Base-by-base conservation (phyloP, 1,140 invertebrate species). In the Mesaphorura yosii region DNA sequence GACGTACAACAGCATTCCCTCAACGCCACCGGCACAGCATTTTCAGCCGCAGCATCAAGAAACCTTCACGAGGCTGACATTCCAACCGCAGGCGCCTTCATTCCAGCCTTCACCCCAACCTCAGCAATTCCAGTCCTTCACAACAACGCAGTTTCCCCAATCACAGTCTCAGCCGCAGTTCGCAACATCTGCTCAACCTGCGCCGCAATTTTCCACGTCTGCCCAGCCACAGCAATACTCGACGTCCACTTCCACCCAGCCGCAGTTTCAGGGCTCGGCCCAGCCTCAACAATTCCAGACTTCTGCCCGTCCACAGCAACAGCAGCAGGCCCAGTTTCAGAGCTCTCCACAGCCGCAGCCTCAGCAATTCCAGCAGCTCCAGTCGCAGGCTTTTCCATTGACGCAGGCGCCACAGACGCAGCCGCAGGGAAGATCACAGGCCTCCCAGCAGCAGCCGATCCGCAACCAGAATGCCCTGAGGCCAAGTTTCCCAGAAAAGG, bases 151-250 rank as follows among this genome's bases (percentile, higher is more conserved):
- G n/a, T n/a, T n/a, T n/a, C n/a, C n/a, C n/a, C n/a, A n/a, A n/a
- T n/a, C n/a, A n/a, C n/a, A n/a, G n/a, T n/a, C n/a, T n/a, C n/a
- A n/a, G n/a, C n/a, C n/a, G n/a, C n/a, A n/a, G n/a, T n/a, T 25
- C 19, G 2, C 45, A 28, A 28, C 22, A 47, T 20, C 47, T 28
- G 5, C 41, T 23, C 20, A 14, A 44, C 20, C 34, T n/a, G 17
- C n/a, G n/a, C n/a, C n/a, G n/a, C n/a, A n/a, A n/a, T n/a, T n/a
- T n/a, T n/a, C n/a, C n/a, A 40, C 28, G 28, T 42, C 20, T 4
- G n/a, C 34, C n/a, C 40, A 27, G 12, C 46, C 45, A 17, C 53
- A 28, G 44, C 44, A 26, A 28, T 23, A 41, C 53, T 31, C 28
- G 37, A 37, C 23, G 37, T 48, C 7, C 15, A 25, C 12, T 48